These are phyloP conservation scores for Caenorhabditis afra DNA, from an alignment of 2,888 invertebrate genomes.

Conservation along the genomic window DNA sequence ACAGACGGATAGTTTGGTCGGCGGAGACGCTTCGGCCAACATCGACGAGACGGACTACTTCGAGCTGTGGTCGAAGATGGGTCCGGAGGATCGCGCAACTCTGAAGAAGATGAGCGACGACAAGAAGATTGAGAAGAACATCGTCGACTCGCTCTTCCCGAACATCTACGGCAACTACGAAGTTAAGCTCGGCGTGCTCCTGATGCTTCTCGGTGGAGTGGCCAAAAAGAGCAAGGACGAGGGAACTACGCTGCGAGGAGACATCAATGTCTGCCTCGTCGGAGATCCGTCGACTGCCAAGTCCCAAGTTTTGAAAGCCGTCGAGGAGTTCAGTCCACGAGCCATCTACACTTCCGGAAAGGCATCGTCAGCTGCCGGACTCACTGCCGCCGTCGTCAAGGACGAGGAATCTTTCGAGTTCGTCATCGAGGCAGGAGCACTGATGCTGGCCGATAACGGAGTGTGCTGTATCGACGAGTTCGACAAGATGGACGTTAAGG, in stretches of 20 bases:
- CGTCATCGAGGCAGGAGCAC: slow-evolving; percentile 99
- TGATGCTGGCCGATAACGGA: slow-evolving; percentile 96
- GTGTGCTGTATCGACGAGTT: slow-evolving; percentile 91
- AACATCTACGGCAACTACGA: slow-evolving; percentile 88
- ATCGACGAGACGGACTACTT: slow-evolving; percentile 89
- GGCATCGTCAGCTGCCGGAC: slow-evolving; percentile 96
- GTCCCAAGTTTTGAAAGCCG: slow-evolving; percentile 92
- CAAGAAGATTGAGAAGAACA: slow-evolving; percentile 89
- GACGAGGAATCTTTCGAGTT: slow-evolving; percentile 99
- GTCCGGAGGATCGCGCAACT: slow-evolving; percentile 88
- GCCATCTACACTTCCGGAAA: slow-evolving; percentile 99
- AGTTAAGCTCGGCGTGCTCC: slow-evolving; percentile 89
- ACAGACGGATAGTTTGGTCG: slow-evolving; percentile 51
- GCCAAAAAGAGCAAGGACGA: slow-evolving; percentile 88
- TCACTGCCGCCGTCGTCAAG: slow-evolving; percentile 97
- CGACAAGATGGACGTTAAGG: slow-evolving; percentile 97
- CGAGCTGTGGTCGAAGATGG: slow-evolving; percentile 75
- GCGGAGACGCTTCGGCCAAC: slow-evolving; percentile 40
- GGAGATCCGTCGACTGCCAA: slow-evolving; percentile 99
- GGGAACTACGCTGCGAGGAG: slow-evolving; percentile 92
- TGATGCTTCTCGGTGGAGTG: slow-evolving; percentile 98
- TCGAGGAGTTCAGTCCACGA: slow-evolving; percentile 93
- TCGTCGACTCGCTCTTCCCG: slow-evolving; percentile 93
- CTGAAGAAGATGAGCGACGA: slow-evolving; percentile 86
- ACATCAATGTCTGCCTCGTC: slow-evolving; percentile 97